Evolutionary conservation across 2,797 vertebrate species (phyloP).

Genomic region (Acipenser oxyrinchus): DNA sequence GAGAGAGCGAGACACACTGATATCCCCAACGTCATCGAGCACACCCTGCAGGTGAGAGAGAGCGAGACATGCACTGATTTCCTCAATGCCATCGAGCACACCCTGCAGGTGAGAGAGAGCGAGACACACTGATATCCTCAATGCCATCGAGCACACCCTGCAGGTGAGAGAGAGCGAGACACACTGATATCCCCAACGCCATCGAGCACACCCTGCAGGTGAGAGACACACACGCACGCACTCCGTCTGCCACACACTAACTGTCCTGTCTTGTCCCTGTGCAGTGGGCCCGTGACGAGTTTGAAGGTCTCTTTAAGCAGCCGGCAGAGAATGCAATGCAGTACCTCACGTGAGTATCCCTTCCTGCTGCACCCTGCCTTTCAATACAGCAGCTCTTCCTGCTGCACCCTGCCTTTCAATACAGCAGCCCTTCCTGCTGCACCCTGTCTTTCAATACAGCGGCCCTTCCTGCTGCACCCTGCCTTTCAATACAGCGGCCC

Average conservation of each 20-base stretch:
- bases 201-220: constrained; percentile 63
- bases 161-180: no score
- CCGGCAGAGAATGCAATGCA: constrained; percentile 87
- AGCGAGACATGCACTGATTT: constrained; percentile 42
- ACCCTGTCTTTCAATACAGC: no score
- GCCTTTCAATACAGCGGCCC: no score
- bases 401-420: neutral
- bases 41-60: constrained; percentile 52
- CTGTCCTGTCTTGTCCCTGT: constrained; percentile 8
- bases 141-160: constrained; percentile 59
- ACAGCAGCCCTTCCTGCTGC: neutral
- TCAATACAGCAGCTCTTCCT: no score
- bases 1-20: neutral
- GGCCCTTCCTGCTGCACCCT: no score
- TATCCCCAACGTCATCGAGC: constrained; percentile 37
- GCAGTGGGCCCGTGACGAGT: constrained; percentile 94
- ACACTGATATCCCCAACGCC: neutral
- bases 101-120: neutral
- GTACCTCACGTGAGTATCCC: constrained; percentile 77
- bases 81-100: constrained; percentile 74
- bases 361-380: neutral
- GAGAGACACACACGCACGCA: neutral
- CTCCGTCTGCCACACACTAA: neutral
- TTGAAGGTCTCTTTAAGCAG: constrained; percentile 93
- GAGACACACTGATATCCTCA: constrained; percentile 59